Conservation (phyloP, 2,888 invertebrate species). For the Tetramorium bicarinatum region DNA sequence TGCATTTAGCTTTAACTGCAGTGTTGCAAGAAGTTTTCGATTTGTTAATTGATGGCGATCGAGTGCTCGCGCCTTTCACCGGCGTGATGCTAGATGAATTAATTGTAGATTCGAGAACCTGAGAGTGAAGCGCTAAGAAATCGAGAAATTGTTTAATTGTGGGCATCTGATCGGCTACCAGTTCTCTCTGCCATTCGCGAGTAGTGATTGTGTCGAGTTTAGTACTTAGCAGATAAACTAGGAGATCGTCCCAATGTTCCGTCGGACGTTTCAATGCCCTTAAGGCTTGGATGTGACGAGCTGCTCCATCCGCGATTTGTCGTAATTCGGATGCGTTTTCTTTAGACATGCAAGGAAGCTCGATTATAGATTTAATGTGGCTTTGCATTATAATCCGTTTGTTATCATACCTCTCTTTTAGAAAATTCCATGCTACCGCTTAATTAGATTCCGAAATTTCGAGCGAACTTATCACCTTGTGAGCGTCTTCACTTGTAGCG, state of each 20-base stretch:
- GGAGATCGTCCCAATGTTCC: constrained; percentile 69
- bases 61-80: no score
- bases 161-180: not conserved
- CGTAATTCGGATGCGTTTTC: constrained; percentile 62
- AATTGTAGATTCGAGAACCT: constrained; percentile 30
- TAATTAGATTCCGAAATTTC: constrained; percentile 56
- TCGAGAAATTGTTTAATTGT: constrained; percentile 46
- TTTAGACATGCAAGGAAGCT: constrained; percentile 54
- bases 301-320: constrained; percentile 65
- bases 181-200: constrained; percentile 72
- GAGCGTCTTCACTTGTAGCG: constrained; percentile 37
- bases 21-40: not conserved
- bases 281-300: constrained; percentile 70
- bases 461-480: constrained; percentile 30
- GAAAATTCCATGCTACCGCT: constrained; percentile 50
- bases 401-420: constrained; percentile 69
- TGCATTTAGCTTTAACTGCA: not conserved
- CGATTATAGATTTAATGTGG: constrained; percentile 68
- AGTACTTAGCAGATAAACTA: constrained; percentile 67
- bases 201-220: constrained; percentile 26
- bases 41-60: no score
- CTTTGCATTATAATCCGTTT: constrained; percentile 68
- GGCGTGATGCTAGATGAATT: not conserved
- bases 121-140: constrained; percentile 66
- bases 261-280: constrained; percentile 67